Evolutionary conservation across 2,113 vertebrate species (phyloP).

Genomic region (Phaethornis superciliosus): DNA sequence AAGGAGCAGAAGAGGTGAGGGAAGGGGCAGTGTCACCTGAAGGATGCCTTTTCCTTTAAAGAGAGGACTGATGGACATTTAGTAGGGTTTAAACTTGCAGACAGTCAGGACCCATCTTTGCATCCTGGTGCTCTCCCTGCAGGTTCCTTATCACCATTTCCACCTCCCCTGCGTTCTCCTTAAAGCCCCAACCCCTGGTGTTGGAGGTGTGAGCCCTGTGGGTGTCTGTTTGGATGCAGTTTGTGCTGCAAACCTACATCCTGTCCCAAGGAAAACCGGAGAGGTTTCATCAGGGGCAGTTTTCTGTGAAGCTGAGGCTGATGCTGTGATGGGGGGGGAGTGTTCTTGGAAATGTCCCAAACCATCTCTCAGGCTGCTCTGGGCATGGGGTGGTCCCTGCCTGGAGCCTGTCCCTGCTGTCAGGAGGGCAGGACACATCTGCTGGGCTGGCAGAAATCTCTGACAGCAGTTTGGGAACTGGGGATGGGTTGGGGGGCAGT

Average conservation of each 20-base stretch:
- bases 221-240: rapidly evolving
- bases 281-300: rapidly evolving
- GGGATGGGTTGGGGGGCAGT: not conserved
- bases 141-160: not conserved
- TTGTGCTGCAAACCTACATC: rapidly evolving
- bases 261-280: rapidly evolving
- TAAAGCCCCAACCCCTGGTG: rapidly evolving
- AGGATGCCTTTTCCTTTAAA: rapidly evolving
- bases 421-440: not conserved
- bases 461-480: not conserved
- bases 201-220: not conserved
- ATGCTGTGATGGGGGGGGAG: not conserved
- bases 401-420: rapidly evolving
- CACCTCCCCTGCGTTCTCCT: not conserved
- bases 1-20: rapidly evolving
- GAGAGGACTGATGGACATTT: not conserved
- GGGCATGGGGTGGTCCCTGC: rapidly evolving
- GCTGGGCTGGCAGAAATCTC: not conserved
- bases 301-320: rapidly evolving
- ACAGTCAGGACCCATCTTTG: not conserved
- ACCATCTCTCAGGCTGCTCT: not conserved
- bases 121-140: rapidly evolving
- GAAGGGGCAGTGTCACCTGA: not conserved
- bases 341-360: not conserved
- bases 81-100: not conserved